Conservation (phyloP, 2,888 invertebrate genomes). For the Pammene fasciana region DNA sequence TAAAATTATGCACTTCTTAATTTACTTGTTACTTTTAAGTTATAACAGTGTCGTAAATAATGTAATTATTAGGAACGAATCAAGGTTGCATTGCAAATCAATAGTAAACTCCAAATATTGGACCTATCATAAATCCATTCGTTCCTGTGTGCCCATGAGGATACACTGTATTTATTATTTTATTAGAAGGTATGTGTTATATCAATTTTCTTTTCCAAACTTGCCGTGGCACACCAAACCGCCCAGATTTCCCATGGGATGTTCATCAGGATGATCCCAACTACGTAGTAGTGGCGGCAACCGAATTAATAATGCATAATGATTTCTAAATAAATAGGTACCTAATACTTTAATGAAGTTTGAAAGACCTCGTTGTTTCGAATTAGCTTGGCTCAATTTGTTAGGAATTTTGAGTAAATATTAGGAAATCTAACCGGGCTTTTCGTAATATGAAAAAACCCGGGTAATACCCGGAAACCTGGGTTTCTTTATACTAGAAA, state of each 20-base stretch:
- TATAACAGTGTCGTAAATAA: too few relatives aligned
- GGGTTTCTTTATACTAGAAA: too few relatives aligned
- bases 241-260: conserved; percentile 37
- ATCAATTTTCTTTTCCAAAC: conserved; percentile 40
- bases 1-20: too few relatives aligned
- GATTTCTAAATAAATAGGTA: conserved; percentile 16
- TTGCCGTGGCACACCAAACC: conserved; percentile 36
- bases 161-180: conserved; percentile 30
- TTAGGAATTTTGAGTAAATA: too few relatives aligned
- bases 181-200: conserved; percentile 28
- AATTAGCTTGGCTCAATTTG: background rate
- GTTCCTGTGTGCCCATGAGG: background rate
- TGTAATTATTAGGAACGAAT: too few relatives aligned
- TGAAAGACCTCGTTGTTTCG: background rate
- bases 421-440: too few relatives aligned
- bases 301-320: conserved; percentile 38
- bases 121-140: background rate
- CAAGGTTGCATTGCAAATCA: too few relatives aligned
- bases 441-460: too few relatives aligned
- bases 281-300: conserved; percentile 33
- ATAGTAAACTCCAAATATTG: too few relatives aligned
- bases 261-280: conserved; percentile 27
- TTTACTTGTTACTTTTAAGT: too few relatives aligned
- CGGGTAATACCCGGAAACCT: too few relatives aligned
- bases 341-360: conserved; percentile 26